phyloP scores from a whole-genome alignment of 2,888 invertebrate genomes.

The Oscheius myriophilus region DNA sequence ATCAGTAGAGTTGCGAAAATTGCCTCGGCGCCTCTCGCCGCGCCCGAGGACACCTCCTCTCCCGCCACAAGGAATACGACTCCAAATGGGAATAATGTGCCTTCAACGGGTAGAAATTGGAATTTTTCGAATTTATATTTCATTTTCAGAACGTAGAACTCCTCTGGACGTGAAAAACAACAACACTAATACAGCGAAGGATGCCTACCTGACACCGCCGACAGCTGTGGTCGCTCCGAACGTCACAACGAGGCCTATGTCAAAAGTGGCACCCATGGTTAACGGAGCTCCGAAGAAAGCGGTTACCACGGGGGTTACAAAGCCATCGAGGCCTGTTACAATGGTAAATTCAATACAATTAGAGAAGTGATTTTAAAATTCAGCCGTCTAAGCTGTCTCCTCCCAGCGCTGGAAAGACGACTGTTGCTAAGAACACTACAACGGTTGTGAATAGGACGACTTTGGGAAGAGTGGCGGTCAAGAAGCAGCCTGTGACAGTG shows the following conservation, averaged over 20 bases:
- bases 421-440: neutral
- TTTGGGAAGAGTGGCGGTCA: neutral
- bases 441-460: neutral
- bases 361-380: neutral
- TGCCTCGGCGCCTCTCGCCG: conserved; percentile 7
- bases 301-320: conserved; percentile 5
- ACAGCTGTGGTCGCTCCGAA: conserved; percentile 10
- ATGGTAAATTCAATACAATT: neutral
- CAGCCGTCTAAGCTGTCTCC: conserved; percentile 19
- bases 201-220: conserved; percentile 5
- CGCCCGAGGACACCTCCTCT: conserved; percentile 8
- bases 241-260: conserved; percentile 22
- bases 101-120: too few species aligned
- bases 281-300: conserved; percentile 7
- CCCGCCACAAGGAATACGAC: neutral
- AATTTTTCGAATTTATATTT: too few species aligned
- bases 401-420: conserved; percentile 7
- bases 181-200: conserved; percentile 14
- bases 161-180: conserved; percentile 29
- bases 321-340: conserved; percentile 8
- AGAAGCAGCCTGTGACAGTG: neutral
- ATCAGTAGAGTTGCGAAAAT: neutral
- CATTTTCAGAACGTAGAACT: conserved; percentile 7
- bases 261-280: conserved; percentile 31
- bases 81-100: conserved; percentile 12